These are phyloP conservation scores for Pseudochirops cupreus DNA, from an alignment of 2,797 vertebrate genomes.

Conservation along the genomic window DNA sequence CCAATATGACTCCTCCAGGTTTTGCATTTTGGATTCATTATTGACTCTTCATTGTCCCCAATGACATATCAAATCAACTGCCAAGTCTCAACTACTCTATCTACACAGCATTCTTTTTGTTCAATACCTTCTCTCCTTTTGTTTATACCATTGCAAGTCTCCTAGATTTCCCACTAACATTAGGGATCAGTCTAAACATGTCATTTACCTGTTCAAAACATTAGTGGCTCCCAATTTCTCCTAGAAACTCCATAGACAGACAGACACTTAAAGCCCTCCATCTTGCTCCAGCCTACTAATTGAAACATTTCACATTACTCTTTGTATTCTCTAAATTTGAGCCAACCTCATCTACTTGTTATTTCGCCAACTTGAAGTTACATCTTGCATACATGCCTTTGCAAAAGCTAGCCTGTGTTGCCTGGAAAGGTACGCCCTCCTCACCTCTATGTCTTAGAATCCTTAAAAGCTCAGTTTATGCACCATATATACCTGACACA, in stretches of 20 bases:
- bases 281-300: background rate
- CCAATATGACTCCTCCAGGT: background rate
- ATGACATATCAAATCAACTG: background rate
- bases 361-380: background rate
- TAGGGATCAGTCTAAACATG: background rate
- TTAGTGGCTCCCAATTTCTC: background rate
- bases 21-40: background rate
- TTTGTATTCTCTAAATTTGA: background rate
- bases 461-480: slow-evolving; percentile 4
- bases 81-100: background rate
- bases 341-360: background rate
- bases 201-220: background rate
- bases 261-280: background rate
- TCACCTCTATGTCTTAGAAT: background rate
- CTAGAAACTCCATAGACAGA: too few species aligned
- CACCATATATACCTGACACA: background rate
- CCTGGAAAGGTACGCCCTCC: background rate
- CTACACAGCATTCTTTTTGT: background rate
- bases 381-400: background rate
- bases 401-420: background rate
- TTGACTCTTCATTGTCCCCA: background rate
- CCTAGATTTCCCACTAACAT: background rate
- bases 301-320: background rate
- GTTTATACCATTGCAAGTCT: background rate
- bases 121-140: background rate